These are phyloP conservation scores for Papilio helenus DNA, from an alignment of 1,140 invertebrate genomes.

Conservation along the genomic window DNA sequence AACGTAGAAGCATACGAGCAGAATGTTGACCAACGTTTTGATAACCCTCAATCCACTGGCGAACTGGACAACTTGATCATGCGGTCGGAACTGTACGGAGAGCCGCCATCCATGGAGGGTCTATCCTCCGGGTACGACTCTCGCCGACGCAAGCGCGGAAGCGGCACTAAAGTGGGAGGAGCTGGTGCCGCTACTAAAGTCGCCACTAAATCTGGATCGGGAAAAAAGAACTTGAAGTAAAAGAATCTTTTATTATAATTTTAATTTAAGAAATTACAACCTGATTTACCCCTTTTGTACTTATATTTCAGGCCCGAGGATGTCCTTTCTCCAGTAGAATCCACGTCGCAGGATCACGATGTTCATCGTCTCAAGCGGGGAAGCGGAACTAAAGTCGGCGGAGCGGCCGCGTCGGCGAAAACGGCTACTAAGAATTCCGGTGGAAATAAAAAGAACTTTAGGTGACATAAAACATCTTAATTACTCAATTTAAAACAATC, in stretches of 20 bases:
- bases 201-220: conserved; percentile 73
- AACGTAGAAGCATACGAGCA: conserved; percentile 76
- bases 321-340: conserved; percentile 64
- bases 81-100: conserved; percentile 80
- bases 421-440: conserved; percentile 73
- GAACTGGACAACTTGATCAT: conserved; percentile 80
- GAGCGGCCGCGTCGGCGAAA: conserved; percentile 75
- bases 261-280: background rate
- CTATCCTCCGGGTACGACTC: conserved; percentile 66
- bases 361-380: conserved; percentile 72
- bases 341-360: conserved; percentile 64
- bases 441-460: conserved; percentile 77
- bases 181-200: conserved; percentile 78
- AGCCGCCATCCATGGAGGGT: conserved; percentile 78
- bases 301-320: conserved; percentile 58
- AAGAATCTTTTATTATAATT: conserved; percentile 34
- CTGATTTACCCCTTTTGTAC: conserved; percentile 26
- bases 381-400: conserved; percentile 74
- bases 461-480: conserved; percentile 52
- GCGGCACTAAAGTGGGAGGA: conserved; percentile 74
- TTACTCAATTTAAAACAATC: background rate
- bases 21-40: conserved; percentile 68
- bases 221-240: conserved; percentile 79
- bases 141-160: conserved; percentile 72
- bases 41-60: conserved; percentile 65